Evolutionary conservation across 2,113 vertebrate genomes (phyloP), one percentile per base, ranked within the genome.

Genomic region (Hydrolagus affinis): DNA sequence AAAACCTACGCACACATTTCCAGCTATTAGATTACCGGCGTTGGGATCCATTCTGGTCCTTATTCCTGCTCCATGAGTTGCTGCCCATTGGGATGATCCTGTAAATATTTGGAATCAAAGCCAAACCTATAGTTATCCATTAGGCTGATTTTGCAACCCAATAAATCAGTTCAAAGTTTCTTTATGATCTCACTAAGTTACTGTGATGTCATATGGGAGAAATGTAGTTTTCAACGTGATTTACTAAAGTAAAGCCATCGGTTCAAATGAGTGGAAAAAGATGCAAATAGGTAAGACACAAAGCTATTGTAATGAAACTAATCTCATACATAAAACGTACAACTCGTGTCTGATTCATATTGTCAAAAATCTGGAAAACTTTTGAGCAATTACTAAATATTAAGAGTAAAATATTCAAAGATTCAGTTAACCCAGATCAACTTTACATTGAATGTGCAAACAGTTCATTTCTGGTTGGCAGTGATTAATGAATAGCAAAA

Each of bases 161-260:
- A 66, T 12, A 57, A 75, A 44, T 30, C 28, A 83, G 66, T 19
- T 66, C 19, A 66, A 80, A 83, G 60, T 19, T 83, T 60, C 78
- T 83, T 83, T 80, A 62, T 80, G 62, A 83, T 83, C 60, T 83
- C 78, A 83, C 62, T 68, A 28, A 60, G 66, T 83, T 83, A 83
- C 66, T 66, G 17, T 30, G 60, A 28, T 25, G 66, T 83, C 78
- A 66, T 30, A 83, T 25, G 28, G 10, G 64, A 32, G 78, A 83
- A 83, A 62, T 80, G 8, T 23, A 62, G 64, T 80, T 80, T 80
- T 60, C 73, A 75, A 30, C 44, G 44, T 44, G 44, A 44, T 44
- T 44, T 44, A 44, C 44, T 44, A 44, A 44, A 44, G 44, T 44
- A 44, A 44, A 44, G 44, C 44, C 44, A 44, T 44, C 44, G 44